Evolutionary conservation across 2,113 vertebrate species (phyloP), one percentile per base, ranked within the genome.

Genomic region (Myotis lucifugus): DNA sequence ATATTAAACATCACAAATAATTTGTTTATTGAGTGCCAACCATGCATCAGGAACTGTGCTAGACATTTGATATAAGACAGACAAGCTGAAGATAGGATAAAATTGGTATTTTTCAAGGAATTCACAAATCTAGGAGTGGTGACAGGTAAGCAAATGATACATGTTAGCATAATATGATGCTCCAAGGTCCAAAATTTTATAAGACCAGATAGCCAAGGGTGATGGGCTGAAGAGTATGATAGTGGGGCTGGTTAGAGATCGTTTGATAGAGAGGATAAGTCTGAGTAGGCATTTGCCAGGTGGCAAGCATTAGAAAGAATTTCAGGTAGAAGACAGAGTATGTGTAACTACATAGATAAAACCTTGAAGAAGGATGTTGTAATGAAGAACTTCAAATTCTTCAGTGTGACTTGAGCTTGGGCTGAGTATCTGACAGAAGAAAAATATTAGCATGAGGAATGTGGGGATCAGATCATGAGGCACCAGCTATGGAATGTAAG

Each of bases 1-100:
- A 1, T 81, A 17, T 92, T 93, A 72, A 81, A 87, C 37, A 40
- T 76, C 23, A 67, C 4, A 84, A 92, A 37, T 50, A 21, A 91
- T 94, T 92, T 92, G 10, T 8, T 95, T 93, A 66, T 23, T 46
- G 27, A 81, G 8, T 23, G 19, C 15, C 52, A 92, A 87, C 29
- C 5, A 52, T 17, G 4, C 8, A 37, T 70, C 0, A 76, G 2
- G 8, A 64, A 50, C n/a, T 93, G 8, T 18, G 7, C 13, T 59
- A 86, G 29, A 72, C 19, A 59, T 3, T 46, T 40, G 15, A 94
- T 18, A 84, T 76, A 48, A 72, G 17, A 48, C 1, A 15, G 46
- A 40, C 40, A 83, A 61, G 5, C 9, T 1, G 34, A 72, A 96
- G 91, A 50, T n/a, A 48, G n/a, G 8, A 42, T 76, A 50, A 84